These are phyloP conservation scores for Euphysa ruthae DNA, from an alignment of 30 jellyfish, hydroid and myxozoan species.

Conservation along the genomic window DNA sequence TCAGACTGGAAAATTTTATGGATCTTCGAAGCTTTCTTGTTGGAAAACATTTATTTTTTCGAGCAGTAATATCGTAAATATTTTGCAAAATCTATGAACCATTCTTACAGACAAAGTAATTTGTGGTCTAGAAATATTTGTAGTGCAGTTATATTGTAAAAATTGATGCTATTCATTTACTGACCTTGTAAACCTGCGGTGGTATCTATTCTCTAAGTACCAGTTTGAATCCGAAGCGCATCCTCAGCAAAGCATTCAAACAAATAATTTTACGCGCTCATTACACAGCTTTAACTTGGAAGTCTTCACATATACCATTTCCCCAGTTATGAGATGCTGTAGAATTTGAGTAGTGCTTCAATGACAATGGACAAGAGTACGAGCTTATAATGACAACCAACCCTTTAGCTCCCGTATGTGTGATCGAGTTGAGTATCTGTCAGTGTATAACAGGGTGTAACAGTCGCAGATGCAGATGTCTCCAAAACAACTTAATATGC, in stretches of 20 bases:
- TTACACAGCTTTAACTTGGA: neutral
- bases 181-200: neutral
- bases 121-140: neutral
- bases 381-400: neutral
- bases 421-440: neutral
- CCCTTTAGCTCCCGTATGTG: neutral
- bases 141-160: neutral
- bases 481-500: neutral
- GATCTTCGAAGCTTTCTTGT: conserved; percentile 3
- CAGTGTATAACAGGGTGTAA: neutral
- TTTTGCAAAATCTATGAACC: neutral
- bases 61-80: neutral
- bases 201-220: neutral
- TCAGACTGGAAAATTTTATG: conserved; percentile 2
- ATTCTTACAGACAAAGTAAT: neutral
- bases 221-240: neutral
- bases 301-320: neutral
- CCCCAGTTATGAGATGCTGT: neutral
- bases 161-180: neutral
- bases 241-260: neutral
- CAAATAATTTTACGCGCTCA: neutral
- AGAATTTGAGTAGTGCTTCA: neutral
- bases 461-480: too few species aligned
- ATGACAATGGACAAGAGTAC: neutral
- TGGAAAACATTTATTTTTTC: neutral